Evolutionary conservation across 2,888 invertebrate species (phyloP).

Genomic region (Temnothorax unifasciatus): DNA sequence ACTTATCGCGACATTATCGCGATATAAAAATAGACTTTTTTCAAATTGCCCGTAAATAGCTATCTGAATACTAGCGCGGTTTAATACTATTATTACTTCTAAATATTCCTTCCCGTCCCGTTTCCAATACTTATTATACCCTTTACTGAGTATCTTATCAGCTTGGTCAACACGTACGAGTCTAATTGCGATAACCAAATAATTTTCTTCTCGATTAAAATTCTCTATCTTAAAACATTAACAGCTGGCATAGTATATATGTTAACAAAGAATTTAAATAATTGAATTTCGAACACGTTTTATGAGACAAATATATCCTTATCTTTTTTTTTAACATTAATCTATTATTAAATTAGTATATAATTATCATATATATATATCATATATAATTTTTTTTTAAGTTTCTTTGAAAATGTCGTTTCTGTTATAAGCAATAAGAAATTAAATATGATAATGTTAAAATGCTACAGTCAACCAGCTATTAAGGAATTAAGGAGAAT

Average conservation of each 20-base stretch:
- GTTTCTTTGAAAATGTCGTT: not conserved
- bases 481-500: constrained; percentile 45
- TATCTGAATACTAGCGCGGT: constrained; percentile 66
- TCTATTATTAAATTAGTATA: constrained; percentile 6
- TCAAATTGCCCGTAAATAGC: constrained; percentile 60
- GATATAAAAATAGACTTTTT: constrained; percentile 73
- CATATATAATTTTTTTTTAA: not conserved
- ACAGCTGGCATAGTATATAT: constrained; percentile 24
- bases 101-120: constrained; percentile 34
- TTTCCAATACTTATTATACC: constrained; percentile 45
- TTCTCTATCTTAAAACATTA: constrained; percentile 37
- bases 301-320: not conserved
- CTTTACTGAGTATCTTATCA: constrained; percentile 44
- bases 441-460: not conserved
- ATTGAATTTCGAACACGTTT: not conserved
- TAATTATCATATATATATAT: not conserved
- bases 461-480: constrained; percentile 9
- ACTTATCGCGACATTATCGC: constrained; percentile 65
- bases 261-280: not conserved
- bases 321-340: not conserved
- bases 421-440: not conserved
- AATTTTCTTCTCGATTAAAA: constrained; percentile 23
- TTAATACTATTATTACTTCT: constrained; percentile 62
- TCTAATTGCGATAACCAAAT: constrained; percentile 33
- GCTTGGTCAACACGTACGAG: constrained; percentile 45